Evolutionary conservation across 1,140 invertebrate species (phyloP), one percentile per base, ranked within the genome.

Genomic region (Asbolus verrucosus): DNA sequence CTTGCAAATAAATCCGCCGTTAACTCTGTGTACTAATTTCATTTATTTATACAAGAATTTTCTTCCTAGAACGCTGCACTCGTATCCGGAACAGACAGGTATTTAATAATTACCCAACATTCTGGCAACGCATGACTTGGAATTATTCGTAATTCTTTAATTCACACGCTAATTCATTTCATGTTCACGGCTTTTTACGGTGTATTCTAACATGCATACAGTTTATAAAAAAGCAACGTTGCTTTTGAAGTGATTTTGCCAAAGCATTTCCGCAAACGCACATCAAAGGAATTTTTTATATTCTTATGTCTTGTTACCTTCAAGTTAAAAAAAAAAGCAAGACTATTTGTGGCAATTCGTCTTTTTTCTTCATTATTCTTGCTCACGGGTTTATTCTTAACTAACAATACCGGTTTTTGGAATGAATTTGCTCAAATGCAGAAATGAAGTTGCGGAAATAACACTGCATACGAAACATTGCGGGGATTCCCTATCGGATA

Each of bases 241-340:
- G 16, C 41, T 19, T 46, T 46, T 46, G 41, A 18, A 19, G 16
- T 6, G 18, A 46, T 19, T 46, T 46, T 46, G 16, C 16, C 14
- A 19, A 19, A 19, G 41, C 9, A 16, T n/a, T 46, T 19, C 18
- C 16, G 15, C 16, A 19, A 46, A 6, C 41, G 4, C 5, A 19
- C 15, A 46, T 46, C 41, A 46, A 46, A 46, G 41, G 19, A 16
- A 21, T 46, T 46, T 46, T 46, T 46, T 46, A 19, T 21, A 46
- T 46, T 46, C 19, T 46, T 46, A 19, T 21, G 19, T 19, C 18
- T 46, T 16, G 18, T 46, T 46, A 46, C 14, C 3, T 16, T 2
- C 41, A 19, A 46, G 41, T 19, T 46, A 19, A 14, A 27, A 27
- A 27, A 16, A 13, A 6, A 39, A 39, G 2, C 14, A 4, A 13